Conservation (phyloP, 2,888 invertebrate genomes). For the Chamaedrilus cognettii region DNA sequence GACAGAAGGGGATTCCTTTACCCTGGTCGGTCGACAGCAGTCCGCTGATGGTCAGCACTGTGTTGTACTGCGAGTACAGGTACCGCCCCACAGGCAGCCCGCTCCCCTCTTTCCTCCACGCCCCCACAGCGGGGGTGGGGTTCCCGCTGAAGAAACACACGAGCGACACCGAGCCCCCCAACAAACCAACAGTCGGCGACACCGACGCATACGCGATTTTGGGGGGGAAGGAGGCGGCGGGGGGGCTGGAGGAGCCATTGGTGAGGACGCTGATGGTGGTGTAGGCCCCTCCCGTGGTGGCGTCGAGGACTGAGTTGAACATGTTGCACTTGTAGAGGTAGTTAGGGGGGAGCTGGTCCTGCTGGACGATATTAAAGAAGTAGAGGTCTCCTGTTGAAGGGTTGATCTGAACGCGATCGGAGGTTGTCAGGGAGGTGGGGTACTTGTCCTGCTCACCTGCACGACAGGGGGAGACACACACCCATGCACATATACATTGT, state of each 20-base stretch:
- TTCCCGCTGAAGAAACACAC: background rate
- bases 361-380: background rate
- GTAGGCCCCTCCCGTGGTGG: background rate
- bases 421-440: background rate
- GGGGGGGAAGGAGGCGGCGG: background rate
- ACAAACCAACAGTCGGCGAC: background rate
- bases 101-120: background rate
- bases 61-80: background rate
- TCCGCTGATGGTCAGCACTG: background rate
- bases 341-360: background rate
- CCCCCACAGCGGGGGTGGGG: background rate
- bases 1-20: too few relatives aligned
- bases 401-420: background rate
- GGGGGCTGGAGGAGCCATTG: background rate
- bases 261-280: background rate
- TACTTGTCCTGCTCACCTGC: background rate
- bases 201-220: background rate
- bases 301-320: background rate
- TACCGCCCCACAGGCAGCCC: background rate
- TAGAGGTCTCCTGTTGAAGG: background rate
- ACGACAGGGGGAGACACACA: too few relatives aligned
- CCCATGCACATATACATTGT: too few relatives aligned
- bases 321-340: background rate
- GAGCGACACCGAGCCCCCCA: background rate
- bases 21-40: too few relatives aligned